Base-by-base conservation (phyloP, 2,113 vertebrate species). In the Isichthys henryi region DNA sequence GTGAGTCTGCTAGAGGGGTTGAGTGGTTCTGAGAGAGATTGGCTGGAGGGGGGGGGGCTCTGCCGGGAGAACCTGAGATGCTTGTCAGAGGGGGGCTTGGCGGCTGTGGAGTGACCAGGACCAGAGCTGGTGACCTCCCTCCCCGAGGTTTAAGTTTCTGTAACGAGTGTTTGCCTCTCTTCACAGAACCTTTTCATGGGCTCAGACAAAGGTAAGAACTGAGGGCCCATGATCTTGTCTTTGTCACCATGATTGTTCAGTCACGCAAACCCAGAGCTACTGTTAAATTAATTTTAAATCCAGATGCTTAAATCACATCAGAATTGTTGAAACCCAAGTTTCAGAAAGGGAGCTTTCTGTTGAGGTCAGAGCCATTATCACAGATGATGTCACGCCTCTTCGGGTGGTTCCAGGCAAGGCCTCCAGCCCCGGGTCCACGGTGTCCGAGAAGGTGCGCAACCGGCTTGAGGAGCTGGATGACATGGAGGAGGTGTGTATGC, bases 391-490 rank as follows among this genome's bases (percentile, higher is more conserved):
- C 19, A 87, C 0, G 13, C 62, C 2, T 35, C 88, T 13, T 66
- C 19, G 88, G 58, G 89, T 89, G 56, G 48, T 82, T 88, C 0
- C 84, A 99, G 97, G 96, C 91, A 98, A 96, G 96, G 89, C 95
- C 0, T 91, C 94, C 23, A 95, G 95, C 19, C 89, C 96, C 5
- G 95, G 96, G 31, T 97, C 98, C 0, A 97, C 97, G 1, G 97
- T 99, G 93, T 99, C 98, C 0, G 98, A 99, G 94, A 99, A 99
- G 93, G 97, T 99, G 66, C 97, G 98, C 62, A 99, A 96, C 35
- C 96, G 98, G 13, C 94, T 99, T 91, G 98, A 99, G 93, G 98
- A 99, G 89, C 94, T 99, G 92, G 98, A 99, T 90, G 98, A 99
- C 93, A 95, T 99, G 77, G 98, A 99, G 94, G 98, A 99, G 96